Evolutionary conservation across 2,888 invertebrate species (phyloP).

Genomic region (Cartodere bifasciata): DNA sequence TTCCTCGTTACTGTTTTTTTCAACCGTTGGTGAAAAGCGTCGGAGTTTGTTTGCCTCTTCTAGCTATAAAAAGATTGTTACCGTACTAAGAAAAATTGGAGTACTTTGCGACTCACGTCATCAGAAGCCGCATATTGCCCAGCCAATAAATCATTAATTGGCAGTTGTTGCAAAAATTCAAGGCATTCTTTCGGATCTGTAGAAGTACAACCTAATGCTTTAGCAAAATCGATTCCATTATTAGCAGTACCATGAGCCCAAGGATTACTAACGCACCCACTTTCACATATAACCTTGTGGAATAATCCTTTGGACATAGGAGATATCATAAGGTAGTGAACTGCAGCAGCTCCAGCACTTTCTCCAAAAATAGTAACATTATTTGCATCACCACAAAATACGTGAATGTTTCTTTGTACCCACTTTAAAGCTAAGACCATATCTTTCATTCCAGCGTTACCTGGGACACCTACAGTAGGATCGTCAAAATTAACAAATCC

Average conservation of each 20-base stretch:
- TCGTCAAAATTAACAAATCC: slow-evolving; percentile 39
- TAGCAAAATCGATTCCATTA: slow-evolving; percentile 24
- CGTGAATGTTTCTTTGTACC: slow-evolving; percentile 36
- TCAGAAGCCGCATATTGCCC: slow-evolving; percentile 28
- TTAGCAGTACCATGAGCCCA: slow-evolving; percentile 24
- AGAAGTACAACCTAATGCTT: slow-evolving; percentile 29
- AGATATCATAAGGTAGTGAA: slow-evolving; percentile 37
- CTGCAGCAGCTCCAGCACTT: slow-evolving; percentile 39
- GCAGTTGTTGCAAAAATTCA: slow-evolving; percentile 28
- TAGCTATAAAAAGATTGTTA: too few species aligned
- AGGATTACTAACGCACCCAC: slow-evolving; percentile 7
- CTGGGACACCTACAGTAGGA: slow-evolving; percentile 35
- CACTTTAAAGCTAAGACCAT: slow-evolving; percentile 39
- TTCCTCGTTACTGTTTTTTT: slow-evolving; percentile 16
- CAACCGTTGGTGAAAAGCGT: slow-evolving; percentile 21
- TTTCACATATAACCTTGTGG: slow-evolving; percentile 13
- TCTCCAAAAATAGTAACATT: slow-evolving; percentile 40
- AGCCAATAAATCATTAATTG: slow-evolving; percentile 28
- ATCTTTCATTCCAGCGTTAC: slow-evolving; percentile 42
- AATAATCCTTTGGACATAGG: slow-evolving; percentile 31
- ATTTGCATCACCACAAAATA: slow-evolving; percentile 22
- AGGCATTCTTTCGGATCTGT: slow-evolving; percentile 29
- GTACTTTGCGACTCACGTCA: slow-evolving; percentile 23
- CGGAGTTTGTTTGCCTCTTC: slow-evolving; percentile 8
- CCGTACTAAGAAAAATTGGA: too few species aligned